phyloP scores from a whole-genome alignment of 2,113 vertebrate genomes.

The Galbula dea region DNA sequence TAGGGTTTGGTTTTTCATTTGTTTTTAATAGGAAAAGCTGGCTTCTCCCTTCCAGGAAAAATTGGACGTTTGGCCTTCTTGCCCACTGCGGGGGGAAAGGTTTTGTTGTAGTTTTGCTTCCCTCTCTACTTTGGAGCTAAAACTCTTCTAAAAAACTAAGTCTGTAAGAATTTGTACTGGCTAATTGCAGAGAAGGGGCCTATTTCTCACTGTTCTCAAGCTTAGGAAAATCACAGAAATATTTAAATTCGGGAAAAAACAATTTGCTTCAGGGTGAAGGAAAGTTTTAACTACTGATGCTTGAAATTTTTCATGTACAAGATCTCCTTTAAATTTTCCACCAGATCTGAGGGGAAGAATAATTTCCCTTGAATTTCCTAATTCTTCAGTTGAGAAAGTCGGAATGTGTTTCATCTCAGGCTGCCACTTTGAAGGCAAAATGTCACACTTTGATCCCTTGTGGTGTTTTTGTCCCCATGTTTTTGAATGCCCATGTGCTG shows the following conservation, averaged over 20 bases:
- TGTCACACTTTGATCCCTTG: rapidly evolving
- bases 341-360: not conserved
- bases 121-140: not conserved
- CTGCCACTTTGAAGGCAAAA: not conserved
- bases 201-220: not conserved
- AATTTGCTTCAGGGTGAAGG: not conserved
- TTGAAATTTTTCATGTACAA: not conserved
- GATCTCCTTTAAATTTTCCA: not conserved
- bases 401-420: not conserved
- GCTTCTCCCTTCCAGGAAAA: conserved; percentile 16
- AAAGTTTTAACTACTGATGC: not conserved
- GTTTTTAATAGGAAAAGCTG: not conserved
- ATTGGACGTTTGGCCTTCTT: not conserved
- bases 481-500: rapidly evolving
- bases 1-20: too few species aligned
- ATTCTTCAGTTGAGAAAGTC: not conserved
- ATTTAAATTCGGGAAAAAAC: not conserved
- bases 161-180: rapidly evolving
- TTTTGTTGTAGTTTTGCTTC: not conserved
- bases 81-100: not conserved
- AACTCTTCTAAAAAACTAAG: not conserved
- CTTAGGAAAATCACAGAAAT: not conserved
- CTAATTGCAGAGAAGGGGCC: not conserved
- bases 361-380: not conserved
- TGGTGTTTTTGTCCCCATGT: too few species aligned